Evolutionary conservation across 2,797 vertebrate genomes (phyloP).

Genomic region (Martes flavigula): DNA sequence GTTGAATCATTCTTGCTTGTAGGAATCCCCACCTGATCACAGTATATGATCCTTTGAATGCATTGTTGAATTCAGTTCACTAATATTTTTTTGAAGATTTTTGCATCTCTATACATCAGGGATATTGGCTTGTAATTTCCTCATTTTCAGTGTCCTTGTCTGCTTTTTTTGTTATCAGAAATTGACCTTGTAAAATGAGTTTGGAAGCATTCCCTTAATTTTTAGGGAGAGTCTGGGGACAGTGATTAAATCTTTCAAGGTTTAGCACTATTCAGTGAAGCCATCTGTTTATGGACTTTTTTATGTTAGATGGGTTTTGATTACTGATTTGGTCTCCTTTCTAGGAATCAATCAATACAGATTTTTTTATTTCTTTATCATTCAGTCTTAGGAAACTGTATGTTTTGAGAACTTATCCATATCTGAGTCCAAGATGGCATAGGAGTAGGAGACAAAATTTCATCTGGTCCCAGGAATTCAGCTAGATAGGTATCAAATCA

Average conservation of each 20-base stretch:
- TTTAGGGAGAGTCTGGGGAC: neutral
- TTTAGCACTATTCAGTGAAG: neutral
- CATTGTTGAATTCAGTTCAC: neutral
- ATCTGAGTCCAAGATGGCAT: neutral
- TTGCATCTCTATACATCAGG: neutral
- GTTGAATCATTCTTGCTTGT: neutral
- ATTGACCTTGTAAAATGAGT: neutral
- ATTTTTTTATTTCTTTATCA: neutral
- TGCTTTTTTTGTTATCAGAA: neutral
- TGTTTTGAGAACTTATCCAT: neutral
- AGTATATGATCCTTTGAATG: neutral
- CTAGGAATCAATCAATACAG: neutral
- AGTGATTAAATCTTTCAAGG: neutral
- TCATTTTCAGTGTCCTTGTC: neutral
- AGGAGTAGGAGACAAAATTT: too few species aligned
- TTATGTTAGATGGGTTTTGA: neutral
- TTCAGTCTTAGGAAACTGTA: neutral
- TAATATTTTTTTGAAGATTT: neutral
- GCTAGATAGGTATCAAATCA: neutral
- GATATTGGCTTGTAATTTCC: neutral
- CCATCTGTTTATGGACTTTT: neutral
- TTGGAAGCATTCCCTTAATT: neutral
- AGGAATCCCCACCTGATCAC: neutral
- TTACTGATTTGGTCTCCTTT: neutral
- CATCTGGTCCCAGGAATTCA: neutral